Evolutionary conservation across 2,888 invertebrate species (phyloP).

Genomic region (Uropetala carovei): DNA sequence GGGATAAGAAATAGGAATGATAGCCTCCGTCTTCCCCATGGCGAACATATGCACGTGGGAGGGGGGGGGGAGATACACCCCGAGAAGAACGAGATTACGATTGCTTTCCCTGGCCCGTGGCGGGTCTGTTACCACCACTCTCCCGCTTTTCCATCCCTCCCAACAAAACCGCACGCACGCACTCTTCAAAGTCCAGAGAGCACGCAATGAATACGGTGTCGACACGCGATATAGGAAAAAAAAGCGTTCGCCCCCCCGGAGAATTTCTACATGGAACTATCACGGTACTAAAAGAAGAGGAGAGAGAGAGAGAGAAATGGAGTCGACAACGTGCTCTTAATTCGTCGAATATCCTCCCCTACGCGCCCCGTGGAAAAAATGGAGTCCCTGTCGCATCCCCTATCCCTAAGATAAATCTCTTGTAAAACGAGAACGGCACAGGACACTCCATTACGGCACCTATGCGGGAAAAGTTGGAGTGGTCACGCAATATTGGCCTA

Average conservation of each 20-base stretch:
- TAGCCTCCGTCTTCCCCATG: background rate
- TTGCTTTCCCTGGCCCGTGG: background rate
- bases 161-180: background rate
- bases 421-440: constrained; percentile 56
- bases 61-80: background rate
- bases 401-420: constrained; percentile 33
- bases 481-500: constrained; percentile 42
- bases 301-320: background rate
- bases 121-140: too few species aligned
- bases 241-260: background rate
- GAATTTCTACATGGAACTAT: background rate
- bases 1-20: constrained; percentile 37
- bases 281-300: background rate
- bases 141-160: background rate
- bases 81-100: background rate
- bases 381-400: background rate
- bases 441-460: constrained; percentile 50
- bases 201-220: background rate
- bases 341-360: background rate
- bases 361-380: background rate
- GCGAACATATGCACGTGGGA: background rate
- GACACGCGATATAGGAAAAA: background rate
- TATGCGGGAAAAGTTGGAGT: background rate
- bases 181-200: background rate
- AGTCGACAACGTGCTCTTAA: background rate